Evolutionary conservation across 2,113 vertebrate species (phyloP), one percentile per base, ranked within the genome.

Genomic region (Anseranas semipalmata): DNA sequence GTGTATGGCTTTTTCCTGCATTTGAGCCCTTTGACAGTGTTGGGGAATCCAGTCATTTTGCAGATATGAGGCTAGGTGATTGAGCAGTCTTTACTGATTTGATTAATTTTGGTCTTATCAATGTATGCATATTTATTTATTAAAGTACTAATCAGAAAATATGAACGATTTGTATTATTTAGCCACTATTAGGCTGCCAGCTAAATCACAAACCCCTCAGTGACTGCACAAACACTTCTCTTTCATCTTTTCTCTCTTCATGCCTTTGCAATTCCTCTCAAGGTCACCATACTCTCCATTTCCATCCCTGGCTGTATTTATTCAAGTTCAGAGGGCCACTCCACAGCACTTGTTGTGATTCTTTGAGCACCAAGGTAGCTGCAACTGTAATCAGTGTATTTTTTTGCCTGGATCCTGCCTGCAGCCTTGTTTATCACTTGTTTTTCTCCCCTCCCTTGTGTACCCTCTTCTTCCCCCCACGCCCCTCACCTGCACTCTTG

Each of bases 401-500:
- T 55, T 55, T 80, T 16, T 7, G 10, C 39, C 52, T 86, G 59
- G 37, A 45, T 71, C 7, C 56, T 84, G 37, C 37, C 43, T 75
- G 72, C 43, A 88, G 32, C 12, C 56, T 84, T 71, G n/a, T 76
- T 90, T 96, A 81, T 41, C 3, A 0, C 33, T 80, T 59, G 6
- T 58, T 87, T 83, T 83, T 35, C 63, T 76, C 50, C 45, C 45
- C 17, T 35, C 9, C 4, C 17, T 60, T 45, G 8, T 11, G 18
- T 30, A 27, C 60, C 10, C 32, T 15, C 11, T n/a, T 19, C 37
- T 87, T 25, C 50, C 50, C 14, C 50, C 12, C 24, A 7, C 50
- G 6, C 50, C 22, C 24, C 50, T 25, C n/a, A 10, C 0, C 0
- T 41, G 22, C 32, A 28, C 2, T 2, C 10, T 43, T 72, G 17